These are phyloP conservation scores for Hirtodrosophila trivittata DNA, from an alignment of 2,888 invertebrate species.

Conservation along the genomic window DNA sequence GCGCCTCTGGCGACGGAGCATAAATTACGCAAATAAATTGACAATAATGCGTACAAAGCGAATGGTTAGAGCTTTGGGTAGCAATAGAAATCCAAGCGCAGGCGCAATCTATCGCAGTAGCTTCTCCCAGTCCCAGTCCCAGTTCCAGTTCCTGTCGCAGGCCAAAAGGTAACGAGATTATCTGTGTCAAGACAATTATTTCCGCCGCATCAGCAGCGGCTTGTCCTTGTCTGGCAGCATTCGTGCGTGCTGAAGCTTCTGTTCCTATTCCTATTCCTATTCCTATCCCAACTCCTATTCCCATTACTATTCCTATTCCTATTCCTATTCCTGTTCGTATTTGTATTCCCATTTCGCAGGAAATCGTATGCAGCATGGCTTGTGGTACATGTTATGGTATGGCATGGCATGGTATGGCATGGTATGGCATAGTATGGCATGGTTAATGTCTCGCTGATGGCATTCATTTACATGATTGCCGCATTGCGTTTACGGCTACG, in stretches of 20 bases:
- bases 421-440: slow-evolving; percentile 33
- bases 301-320: slow-evolving; percentile 3
- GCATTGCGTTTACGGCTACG: slow-evolving; percentile 74
- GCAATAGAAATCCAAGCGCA: background rate
- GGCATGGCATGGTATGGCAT: slow-evolving; percentile 34
- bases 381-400: no score
- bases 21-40: slow-evolving; percentile 81
- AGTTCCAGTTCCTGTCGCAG: slow-evolving; percentile 14
- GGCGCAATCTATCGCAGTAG: no score
- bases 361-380: slow-evolving; percentile 10
- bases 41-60: slow-evolving; percentile 62
- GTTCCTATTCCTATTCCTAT: slow-evolving; percentile 5
- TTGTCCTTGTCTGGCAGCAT: slow-evolving; percentile 58
- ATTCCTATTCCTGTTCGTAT: slow-evolving; percentile 20
- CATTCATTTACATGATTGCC: slow-evolving; percentile 80
- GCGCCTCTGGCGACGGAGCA: slow-evolving; percentile 57
- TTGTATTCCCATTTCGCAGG: slow-evolving; percentile 7
- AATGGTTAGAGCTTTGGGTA: slow-evolving; percentile 23
- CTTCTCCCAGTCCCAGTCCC: no score
- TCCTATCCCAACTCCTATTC: background rate
- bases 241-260: slow-evolving; percentile 58
- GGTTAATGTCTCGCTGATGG: slow-evolving; percentile 57
- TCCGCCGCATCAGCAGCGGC: slow-evolving; percentile 74
- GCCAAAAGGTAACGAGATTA: slow-evolving; percentile 79
- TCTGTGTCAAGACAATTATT: slow-evolving; percentile 81